These are phyloP conservation scores for western clawed frog (Xenopus tropicalis) DNA, from an alignment of 2,113 vertebrate species.

Conservation along the genomic window UCB_Xtro_10.0 CM004450.2:119066501-119067000, in stretches of 20 bases:
- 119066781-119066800: conserved; percentile 89
- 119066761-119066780: conserved; percentile 97
- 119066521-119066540: too few relatives aligned
- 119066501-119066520: too few relatives aligned
- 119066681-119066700: conserved; percentile 94
- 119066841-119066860: too few relatives aligned
- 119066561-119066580: too few relatives aligned
- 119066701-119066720: conserved; percentile 93
- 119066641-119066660: conserved; percentile 80
- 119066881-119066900: too few relatives aligned
- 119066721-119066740: conserved; percentile 94
- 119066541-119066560: too few relatives aligned
- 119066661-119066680: conserved; percentile 96
- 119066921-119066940: too few relatives aligned
- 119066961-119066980: conserved; percentile 86
- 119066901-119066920: too few relatives aligned
- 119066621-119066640: conserved; percentile 45
- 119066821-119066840: conserved; percentile 13
- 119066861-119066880: too few relatives aligned
- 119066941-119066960: too few relatives aligned
- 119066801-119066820: conserved; percentile 98
- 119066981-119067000: conserved; percentile 98
- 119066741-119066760: conserved; percentile 93
- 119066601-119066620: too few relatives aligned
- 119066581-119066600: too few relatives aligned